A percentile compares a stretch with the other conserved stretches of the same genome.
Evolutionary conservation across 2,113 vertebrate species (phyloP).

Genomic region (Pelvicachromis taeniatus): DNA sequence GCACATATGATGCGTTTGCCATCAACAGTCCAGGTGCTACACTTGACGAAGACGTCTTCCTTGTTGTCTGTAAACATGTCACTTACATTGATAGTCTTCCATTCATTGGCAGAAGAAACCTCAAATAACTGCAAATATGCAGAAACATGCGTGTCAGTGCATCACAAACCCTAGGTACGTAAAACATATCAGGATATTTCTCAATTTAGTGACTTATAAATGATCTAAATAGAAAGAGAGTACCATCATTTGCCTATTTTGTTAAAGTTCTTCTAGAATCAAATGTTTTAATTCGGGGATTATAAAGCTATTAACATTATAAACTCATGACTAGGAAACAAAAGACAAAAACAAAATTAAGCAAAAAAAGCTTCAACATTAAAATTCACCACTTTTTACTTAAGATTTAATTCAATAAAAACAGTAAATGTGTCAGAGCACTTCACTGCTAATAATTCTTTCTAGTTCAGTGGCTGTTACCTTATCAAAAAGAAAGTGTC

Average conservation of each 20-base stretch:
- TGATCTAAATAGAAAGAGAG: background rate
- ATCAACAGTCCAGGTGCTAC: slow-evolving; percentile 85
- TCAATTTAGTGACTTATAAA: background rate
- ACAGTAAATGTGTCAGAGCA: background rate
- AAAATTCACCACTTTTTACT: background rate
- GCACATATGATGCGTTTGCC: slow-evolving; percentile 79
- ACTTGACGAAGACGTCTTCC: slow-evolving; percentile 84
- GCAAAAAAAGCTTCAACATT: background rate
- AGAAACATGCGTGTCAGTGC: background rate
- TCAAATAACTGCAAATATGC: slow-evolving; percentile 81
- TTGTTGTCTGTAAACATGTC: slow-evolving; percentile 69
- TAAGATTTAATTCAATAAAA: background rate
- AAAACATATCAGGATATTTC: background rate
- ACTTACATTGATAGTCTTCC: slow-evolving; percentile 80
- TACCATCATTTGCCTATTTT: background rate
- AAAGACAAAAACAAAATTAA: background rate
- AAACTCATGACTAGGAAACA: background rate
- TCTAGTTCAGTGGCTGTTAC: background rate
- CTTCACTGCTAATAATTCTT: background rate
- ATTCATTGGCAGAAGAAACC: slow-evolving; percentile 79
- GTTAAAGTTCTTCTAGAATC: background rate
- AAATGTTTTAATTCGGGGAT: background rate
- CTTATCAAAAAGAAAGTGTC: background rate
- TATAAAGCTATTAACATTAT: background rate
- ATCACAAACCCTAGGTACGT: background rate